Evolutionary conservation across 1,140 invertebrate species (phyloP).

Genomic region (Hesperophylax magnus): DNA sequence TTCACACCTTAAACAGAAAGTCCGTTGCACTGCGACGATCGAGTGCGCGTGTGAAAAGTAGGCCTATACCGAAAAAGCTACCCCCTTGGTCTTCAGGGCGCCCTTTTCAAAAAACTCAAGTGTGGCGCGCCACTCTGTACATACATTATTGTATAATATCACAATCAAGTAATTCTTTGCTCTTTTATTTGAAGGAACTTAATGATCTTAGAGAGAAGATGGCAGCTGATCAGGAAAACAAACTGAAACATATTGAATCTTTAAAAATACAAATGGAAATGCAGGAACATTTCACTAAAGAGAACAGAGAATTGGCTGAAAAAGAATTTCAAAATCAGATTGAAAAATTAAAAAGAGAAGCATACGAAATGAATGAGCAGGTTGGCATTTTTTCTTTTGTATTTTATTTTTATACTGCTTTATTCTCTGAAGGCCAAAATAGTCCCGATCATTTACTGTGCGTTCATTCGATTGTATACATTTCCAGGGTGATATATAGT

Average conservation of each 20-base stretch:
- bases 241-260: constrained; percentile 26
- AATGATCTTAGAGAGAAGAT: constrained; percentile 55
- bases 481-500: no score
- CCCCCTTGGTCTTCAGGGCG: no score
- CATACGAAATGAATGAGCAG: constrained; percentile 66
- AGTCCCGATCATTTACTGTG: no score
- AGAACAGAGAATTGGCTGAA: constrained; percentile 60
- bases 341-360: constrained; percentile 60
- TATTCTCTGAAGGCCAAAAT: no score
- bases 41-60: no score
- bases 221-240: not conserved
- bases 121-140: no score
- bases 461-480: no score
- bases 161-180: not conserved
- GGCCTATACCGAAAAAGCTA: no score
- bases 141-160: not conserved
- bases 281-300: constrained; percentile 27
- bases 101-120: no score
- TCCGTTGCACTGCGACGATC: no score
- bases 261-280: constrained; percentile 26
- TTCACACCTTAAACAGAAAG: no score
- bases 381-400: constrained; percentile 59
- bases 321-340: constrained; percentile 62
- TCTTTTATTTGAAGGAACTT: constrained; percentile 60
- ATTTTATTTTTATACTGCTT: no score